Conservation (phyloP, 2,797 vertebrate genomes). For the Sebastes itinus region DNA sequence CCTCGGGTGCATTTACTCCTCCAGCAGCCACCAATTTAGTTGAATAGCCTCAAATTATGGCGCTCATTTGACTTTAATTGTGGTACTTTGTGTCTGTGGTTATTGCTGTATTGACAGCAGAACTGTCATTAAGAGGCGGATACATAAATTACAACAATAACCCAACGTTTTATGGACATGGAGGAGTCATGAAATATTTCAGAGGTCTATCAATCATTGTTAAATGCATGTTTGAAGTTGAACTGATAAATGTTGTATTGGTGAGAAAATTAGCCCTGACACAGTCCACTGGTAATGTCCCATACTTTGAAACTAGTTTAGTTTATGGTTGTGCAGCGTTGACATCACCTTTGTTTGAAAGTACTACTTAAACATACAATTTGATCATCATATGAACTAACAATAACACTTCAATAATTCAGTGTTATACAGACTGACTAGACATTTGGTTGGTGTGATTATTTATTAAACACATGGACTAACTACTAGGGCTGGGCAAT, state of each 20-base stretch:
- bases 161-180: not conserved
- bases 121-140: not conserved
- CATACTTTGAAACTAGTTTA: no score
- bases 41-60: not conserved
- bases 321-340: rapidly evolving
- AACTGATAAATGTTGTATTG: not conserved
- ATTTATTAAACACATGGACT: no score
- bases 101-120: not conserved
- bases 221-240: not conserved
- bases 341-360: not conserved
- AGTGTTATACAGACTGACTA: not conserved
- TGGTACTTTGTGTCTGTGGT: not conserved
- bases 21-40: not conserved
- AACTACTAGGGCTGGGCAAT: no score
- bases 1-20: not conserved
- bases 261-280: not conserved
- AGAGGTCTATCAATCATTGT: not conserved
- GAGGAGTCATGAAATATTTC: not conserved
- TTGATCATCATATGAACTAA: not conserved
- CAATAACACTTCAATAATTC: no score
- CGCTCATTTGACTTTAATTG: not conserved
- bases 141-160: not conserved
- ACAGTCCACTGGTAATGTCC: not conserved
- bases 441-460: not conserved
- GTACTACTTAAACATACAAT: not conserved